phyloP scores from a whole-genome alignment of 2,888 invertebrate species.

The Phyllotreta striolata region DNA sequence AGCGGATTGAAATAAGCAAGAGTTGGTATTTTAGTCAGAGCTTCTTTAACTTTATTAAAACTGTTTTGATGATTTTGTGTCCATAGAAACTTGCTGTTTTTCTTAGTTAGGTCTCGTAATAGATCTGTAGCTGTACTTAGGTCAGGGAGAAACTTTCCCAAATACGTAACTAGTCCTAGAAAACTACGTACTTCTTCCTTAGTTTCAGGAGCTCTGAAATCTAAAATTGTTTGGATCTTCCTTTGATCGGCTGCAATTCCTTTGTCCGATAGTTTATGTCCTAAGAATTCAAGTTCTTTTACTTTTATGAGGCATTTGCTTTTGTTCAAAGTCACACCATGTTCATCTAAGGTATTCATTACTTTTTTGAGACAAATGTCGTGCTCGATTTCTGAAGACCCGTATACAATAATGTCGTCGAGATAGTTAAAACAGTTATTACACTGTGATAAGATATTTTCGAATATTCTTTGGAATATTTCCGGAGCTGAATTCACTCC shows the following conservation, averaged over 20 bases:
- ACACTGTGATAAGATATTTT: background rate
- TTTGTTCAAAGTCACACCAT: conserved; percentile 27
- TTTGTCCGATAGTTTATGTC: conserved; percentile 52
- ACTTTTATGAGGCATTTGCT: conserved; percentile 35
- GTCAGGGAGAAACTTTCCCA: conserved; percentile 41
- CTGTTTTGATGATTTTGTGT: conserved; percentile 32
- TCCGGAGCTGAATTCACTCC: conserved; percentile 52
- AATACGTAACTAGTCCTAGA: conserved; percentile 40
- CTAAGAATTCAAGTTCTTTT: conserved; percentile 30
- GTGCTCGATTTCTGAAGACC: no score
- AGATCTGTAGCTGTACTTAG: conserved; percentile 34
- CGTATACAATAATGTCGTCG: no score
- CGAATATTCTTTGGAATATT: conserved; percentile 39
- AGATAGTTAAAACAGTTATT: no score
- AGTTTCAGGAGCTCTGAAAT: conserved; percentile 42
- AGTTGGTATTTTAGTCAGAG: conserved; percentile 32
- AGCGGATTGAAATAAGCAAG: conserved; percentile 44
- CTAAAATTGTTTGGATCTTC: conserved; percentile 19
- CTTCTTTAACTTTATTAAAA: conserved; percentile 35
- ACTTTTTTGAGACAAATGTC: no score
- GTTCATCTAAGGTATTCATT: background rate
- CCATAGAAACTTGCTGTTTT: conserved; percentile 35
- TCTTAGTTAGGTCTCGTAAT: conserved; percentile 27
- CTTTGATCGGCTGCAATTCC: conserved; percentile 43
- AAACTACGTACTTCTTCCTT: conserved; percentile 45